Evolutionary conservation across 2,113 vertebrate species (phyloP).

Genomic region (Elgaria multicarinata): DNA sequence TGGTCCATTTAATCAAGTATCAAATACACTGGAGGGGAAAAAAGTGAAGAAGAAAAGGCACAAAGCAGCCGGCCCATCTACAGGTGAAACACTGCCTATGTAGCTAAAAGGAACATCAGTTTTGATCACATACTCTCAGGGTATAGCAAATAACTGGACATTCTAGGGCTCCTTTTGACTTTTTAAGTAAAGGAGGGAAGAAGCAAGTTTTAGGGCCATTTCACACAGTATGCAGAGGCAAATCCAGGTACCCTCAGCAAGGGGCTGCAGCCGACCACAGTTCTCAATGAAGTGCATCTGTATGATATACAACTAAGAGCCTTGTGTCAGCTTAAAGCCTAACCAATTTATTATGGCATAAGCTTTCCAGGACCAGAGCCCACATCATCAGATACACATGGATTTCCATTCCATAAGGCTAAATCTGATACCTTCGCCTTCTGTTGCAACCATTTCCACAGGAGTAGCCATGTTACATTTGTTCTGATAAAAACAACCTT

Average conservation of each 20-base stretch:
- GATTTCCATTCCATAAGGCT: background rate
- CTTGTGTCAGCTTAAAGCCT: background rate
- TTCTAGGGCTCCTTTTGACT: constrained; percentile 46
- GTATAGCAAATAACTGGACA: constrained; percentile 51
- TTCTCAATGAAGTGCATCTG: background rate
- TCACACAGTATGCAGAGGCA: background rate
- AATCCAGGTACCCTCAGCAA: background rate
- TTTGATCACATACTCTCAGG: constrained; percentile 22
- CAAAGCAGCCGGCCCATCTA: constrained; percentile 62
- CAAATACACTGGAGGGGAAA: constrained; percentile 74
- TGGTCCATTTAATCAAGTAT: constrained; percentile 85
- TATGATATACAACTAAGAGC: background rate
- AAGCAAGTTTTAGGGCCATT: background rate
- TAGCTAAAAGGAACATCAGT: background rate
- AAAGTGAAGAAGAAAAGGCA: background rate
- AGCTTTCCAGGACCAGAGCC: background rate
- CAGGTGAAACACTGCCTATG: constrained; percentile 65
- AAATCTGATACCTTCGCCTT: background rate
- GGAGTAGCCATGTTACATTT: background rate
- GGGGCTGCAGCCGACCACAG: no score
- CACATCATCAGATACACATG: background rate
- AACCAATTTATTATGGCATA: background rate
- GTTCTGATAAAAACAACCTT: background rate
- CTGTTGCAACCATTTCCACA: background rate
- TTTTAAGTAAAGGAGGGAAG: constrained; percentile 41